Evolutionary conservation across 2,888 invertebrate species (phyloP), one percentile per base, ranked within the genome.

Genomic region (Lepidocyrtoides sp.): DNA sequence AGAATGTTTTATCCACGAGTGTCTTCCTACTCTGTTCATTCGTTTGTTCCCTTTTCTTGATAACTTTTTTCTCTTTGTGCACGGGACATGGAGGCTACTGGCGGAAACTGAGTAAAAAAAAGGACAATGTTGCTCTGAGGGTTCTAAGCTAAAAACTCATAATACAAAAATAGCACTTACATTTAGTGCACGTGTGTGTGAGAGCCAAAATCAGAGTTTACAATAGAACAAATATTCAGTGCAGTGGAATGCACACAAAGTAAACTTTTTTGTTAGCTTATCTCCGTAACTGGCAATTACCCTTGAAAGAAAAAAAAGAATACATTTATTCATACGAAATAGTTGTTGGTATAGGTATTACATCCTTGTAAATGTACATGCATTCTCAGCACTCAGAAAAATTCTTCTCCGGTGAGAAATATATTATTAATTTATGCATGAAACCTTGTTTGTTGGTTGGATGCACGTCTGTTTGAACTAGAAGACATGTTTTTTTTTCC

Each of bases 101-200:
- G 81, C 41, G 81, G 81, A 60, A 88, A 51, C 51, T 20, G 29
- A 51, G 29, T 75, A 29, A 51, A 88, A 57, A 20, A 82, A 63
- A 20, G 26, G 66, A 77, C 66, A 75, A 26, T 20, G 41, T n/a
- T 79, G 75, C 44, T 36, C 29, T 26, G 17, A 32, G 26, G 8
- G 36, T 36, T 10, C 17, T 66, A 3, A 32, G 29, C 36, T 69
- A 17, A 57, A n/a, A 63, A 20, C 48, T 36, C 69, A 69, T 69
- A 36, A 17, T 36, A 69, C 0, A 36, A 69, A 12, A 17, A 63
- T 60, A 3, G 29, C 23, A 7, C n/a, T n/a, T n/a, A n/a, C n/a
- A n/a, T n/a, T 10, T 14, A 1, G 26, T 51, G 29, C 26, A 12
- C 20, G 12, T 54, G 54, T 57, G 10, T 82, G 60, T 17, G 60